phyloP scores from a whole-genome alignment of 2,797 vertebrate genomes.

The Distichodus sexfasciatus region DNA sequence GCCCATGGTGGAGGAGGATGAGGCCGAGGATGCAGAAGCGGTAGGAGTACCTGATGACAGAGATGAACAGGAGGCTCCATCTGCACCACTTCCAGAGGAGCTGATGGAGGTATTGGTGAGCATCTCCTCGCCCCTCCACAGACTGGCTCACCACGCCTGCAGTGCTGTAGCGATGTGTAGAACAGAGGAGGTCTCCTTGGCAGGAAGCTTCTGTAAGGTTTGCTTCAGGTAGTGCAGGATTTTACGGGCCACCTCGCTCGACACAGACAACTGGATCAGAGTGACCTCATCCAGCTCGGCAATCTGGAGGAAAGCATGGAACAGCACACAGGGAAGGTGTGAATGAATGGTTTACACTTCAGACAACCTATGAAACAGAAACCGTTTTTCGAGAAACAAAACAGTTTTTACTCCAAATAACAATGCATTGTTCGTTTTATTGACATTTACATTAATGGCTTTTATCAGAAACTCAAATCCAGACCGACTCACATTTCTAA shows the following conservation, averaged over 20 bases:
- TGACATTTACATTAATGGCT: too few relatives aligned
- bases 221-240: constrained; percentile 79
- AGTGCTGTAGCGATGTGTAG: constrained; percentile 73
- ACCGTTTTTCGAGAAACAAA: too few relatives aligned
- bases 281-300: constrained; percentile 70
- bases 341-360: background rate
- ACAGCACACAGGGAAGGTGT: background rate
- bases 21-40: background rate
- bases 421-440: too few relatives aligned
- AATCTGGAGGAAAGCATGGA: constrained; percentile 54
- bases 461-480: too few relatives aligned
- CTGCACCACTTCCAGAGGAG: constrained; percentile 52
- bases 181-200: constrained; percentile 78
- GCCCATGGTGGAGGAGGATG: constrained; percentile 47
- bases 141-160: constrained; percentile 58
- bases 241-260: constrained; percentile 76
- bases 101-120: constrained; percentile 51
- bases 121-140: constrained; percentile 64
- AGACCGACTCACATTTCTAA: too few relatives aligned
- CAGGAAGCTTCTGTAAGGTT: constrained; percentile 73
- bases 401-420: too few relatives aligned
- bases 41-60: constrained; percentile 14
- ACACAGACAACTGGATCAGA: constrained; percentile 74
- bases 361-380: too few relatives aligned
- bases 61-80: constrained; percentile 45